These are phyloP conservation scores for Xiphydria camelus DNA, from an alignment of 2,888 invertebrate genomes.

Conservation along the genomic window DNA sequence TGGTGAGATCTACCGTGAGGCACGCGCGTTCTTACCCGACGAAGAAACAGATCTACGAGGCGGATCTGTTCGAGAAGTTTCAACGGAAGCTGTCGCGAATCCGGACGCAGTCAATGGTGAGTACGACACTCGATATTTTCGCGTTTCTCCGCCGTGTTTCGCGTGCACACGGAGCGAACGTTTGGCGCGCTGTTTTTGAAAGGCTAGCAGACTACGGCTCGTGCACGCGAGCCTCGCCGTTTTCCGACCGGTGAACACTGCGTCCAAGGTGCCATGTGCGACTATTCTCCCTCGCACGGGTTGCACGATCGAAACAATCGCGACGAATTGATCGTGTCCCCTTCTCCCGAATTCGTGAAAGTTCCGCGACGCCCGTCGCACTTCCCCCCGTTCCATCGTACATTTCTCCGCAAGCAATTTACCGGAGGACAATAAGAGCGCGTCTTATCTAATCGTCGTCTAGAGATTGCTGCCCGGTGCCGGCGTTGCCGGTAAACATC, in stretches of 20 bases:
- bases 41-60: conserved; percentile 27
- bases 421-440: no score
- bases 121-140: conserved; percentile 16
- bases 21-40: conserved; percentile 32
- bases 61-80: conserved; percentile 22
- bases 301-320: no score
- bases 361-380: no score
- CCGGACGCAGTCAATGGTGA: conserved; percentile 37
- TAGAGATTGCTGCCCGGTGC: no score
- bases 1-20: conserved; percentile 43
- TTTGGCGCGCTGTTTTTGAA: conserved; percentile 46
- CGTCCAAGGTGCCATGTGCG: no score
- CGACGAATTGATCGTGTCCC: no score
- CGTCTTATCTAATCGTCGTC: no score
- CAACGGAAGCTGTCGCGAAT: conserved; percentile 11
- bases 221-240: neutral
- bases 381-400: no score
- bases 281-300: no score
- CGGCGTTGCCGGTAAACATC: no score
- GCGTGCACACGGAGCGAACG: conserved; percentile 17
- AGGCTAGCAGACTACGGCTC: conserved; percentile 28
- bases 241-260: neutral
- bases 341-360: no score
- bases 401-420: no score
- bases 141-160: neutral